Percentiles rank a stretch among this genome's conserved stretches.
Evolutionary conservation across 1,140 invertebrate genomes (phyloP).

Genomic region (Leucophenga varia): DNA sequence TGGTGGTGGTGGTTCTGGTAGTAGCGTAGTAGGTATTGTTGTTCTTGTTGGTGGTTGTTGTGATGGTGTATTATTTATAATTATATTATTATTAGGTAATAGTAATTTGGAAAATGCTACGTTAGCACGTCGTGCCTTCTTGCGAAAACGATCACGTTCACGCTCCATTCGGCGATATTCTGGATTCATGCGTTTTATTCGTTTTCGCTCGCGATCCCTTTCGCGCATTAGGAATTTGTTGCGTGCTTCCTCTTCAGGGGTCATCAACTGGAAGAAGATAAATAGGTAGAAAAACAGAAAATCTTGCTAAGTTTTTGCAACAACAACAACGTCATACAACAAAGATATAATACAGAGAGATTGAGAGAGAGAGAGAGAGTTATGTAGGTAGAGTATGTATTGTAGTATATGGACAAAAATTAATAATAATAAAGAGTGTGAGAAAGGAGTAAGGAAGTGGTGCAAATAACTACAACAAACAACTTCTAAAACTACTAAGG

Average conservation of each 20-base stretch:
- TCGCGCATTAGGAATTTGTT: slow-evolving; percentile 51
- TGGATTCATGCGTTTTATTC: slow-evolving; percentile 24
- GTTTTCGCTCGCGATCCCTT: slow-evolving; percentile 35
- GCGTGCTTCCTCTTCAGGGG: slow-evolving; percentile 47
- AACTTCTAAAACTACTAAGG: too few species aligned
- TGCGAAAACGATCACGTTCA: slow-evolving; percentile 35
- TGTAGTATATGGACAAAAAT: too few species aligned
- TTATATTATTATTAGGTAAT: slow-evolving; percentile 33
- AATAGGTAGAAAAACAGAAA: slow-evolving; percentile 25
- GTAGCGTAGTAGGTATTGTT: too few species aligned
- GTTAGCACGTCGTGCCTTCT: slow-evolving; percentile 52
- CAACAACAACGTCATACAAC: too few species aligned
- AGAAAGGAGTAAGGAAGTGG: too few species aligned
- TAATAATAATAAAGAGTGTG: too few species aligned
- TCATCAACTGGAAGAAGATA: slow-evolving; percentile 50
- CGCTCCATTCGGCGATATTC: slow-evolving; percentile 2
- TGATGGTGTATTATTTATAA: too few species aligned
- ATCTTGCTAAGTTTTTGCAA: too few species aligned
- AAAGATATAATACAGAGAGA: too few species aligned
- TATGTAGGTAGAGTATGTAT: too few species aligned
- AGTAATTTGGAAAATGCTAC: slow-evolving; percentile 49
- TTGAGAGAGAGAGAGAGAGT: too few species aligned
- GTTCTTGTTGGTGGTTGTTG: slow-evolving; percentile 7
- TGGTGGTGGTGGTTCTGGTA: slow-evolving; percentile 5
- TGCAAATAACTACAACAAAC: too few species aligned